A percentile compares a stretch with the other conserved stretches of the same genome.
phyloP scores from a whole-genome alignment of 2,888 invertebrate genomes.

The Agrotis exclamationis region DNA sequence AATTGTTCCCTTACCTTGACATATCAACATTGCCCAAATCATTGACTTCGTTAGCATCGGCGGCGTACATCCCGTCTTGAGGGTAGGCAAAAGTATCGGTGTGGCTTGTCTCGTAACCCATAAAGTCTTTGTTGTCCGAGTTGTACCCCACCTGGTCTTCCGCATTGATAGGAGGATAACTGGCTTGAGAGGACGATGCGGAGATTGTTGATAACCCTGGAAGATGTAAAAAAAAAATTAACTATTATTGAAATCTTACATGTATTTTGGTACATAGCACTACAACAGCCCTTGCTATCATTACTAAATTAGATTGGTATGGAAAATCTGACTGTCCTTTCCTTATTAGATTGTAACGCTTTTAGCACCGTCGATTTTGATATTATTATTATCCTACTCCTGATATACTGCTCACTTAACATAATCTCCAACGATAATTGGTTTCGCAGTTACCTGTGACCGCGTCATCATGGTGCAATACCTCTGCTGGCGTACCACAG shows the following conservation, averaged over 20 bases:
- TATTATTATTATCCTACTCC: not conserved
- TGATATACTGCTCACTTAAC: no score
- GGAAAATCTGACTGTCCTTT: not conserved
- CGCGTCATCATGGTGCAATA: no score
- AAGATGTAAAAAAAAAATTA: slow-evolving; percentile 26
- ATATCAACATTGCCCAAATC: slow-evolving; percentile 87
- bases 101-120: slow-evolving; percentile 88
- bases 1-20: slow-evolving; percentile 79
- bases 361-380: not conserved
- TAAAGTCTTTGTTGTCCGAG: slow-evolving; percentile 92
- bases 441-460: no score
- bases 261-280: no score
- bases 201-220: slow-evolving; percentile 91
- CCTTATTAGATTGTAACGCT: not conserved
- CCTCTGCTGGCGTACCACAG: no score
- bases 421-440: no score
- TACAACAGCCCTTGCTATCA: no score
- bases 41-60: slow-evolving; percentile 80
- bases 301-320: not conserved
- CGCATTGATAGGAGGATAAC: slow-evolving; percentile 91
- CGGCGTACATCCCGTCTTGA: slow-evolving; percentile 78
- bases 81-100: slow-evolving; percentile 86
- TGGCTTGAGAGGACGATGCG: slow-evolving; percentile 86
- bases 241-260: not conserved
- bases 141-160: slow-evolving; percentile 91